Base-by-base conservation (phyloP, 2,888 invertebrate species). In the Pheosia tremula region DNA sequence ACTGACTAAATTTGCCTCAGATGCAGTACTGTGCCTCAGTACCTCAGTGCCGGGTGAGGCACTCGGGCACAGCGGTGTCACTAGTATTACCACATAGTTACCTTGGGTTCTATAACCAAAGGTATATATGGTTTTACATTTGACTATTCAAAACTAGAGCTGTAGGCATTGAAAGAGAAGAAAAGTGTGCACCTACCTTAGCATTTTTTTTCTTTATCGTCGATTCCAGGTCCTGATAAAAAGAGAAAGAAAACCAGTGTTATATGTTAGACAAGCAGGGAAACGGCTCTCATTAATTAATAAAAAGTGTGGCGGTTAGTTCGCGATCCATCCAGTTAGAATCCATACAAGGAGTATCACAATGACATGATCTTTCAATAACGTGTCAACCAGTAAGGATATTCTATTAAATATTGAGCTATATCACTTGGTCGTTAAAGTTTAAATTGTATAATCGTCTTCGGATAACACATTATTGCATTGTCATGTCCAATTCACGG, bases 321-420 rank as follows among this genome's bases (percentile, higher is more conserved):
- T 43, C 74, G 71, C 68, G 66, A 79, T 79, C 77, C 74, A 78
- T 77, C 74, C 76, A 74, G 57, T 68, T 74, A 71, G 67, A 71
- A n/a, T 47, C 11, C 4, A 47, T 5, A 47, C 0, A n/a, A 24
- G 24, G 47, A 5, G 5, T 11, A n/a, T 47, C n/a, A 47, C 47
- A 4, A 47, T 5, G 47, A 47, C 47, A n/a, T 47, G 11, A 11
- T 47, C 11, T 9, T 47, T n/a, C 47, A 47, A 47, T 47, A 47
- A 47, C 6, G 47, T 4, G 47, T 47, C 47, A 47, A 4, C 11
- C 11, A 47, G 11, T n/a, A n/a, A 47, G n/a, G 7, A 43, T 43
- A 43, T 4, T 47, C 5, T 47, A 3, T 11, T 47, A n/a, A n/a
- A n/a, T 4, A 47, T 47, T 47, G 47, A 47, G n/a, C n/a, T 47